phyloP scores from a whole-genome alignment of 2,113 vertebrate species.

The Coryphaenoides rupestris region DNA sequence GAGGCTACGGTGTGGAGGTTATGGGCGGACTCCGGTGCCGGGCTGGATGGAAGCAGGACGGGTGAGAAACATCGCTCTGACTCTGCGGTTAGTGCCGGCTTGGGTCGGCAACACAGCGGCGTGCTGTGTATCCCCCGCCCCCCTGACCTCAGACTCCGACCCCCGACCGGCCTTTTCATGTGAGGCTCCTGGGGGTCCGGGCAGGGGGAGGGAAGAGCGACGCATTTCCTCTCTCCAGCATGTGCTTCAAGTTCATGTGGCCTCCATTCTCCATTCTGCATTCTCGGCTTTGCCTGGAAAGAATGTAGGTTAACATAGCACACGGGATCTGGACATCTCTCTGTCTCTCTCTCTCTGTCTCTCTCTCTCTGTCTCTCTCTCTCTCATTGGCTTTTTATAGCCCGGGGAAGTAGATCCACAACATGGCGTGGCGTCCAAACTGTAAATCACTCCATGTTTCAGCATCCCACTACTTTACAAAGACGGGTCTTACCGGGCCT shows the following conservation, averaged over 20 bases:
- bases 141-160: conserved; percentile 20
- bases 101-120: conserved; percentile 17
- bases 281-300: conserved; percentile 51
- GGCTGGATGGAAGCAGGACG: conserved; percentile 20
- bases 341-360: conserved; percentile 2
- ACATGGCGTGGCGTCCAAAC: conserved; percentile 53
- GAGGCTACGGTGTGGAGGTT: not conserved
- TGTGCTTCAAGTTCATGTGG: conserved; percentile 57
- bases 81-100: conserved; percentile 10
- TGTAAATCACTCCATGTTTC: conserved; percentile 66
- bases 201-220: conserved; percentile 16
- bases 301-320: conserved; percentile 68
- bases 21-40: no score
- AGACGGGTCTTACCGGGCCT: conserved; percentile 35
- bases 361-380: no score
- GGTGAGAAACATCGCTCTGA: conserved; percentile 1
- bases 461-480: conserved; percentile 48
- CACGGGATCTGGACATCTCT: conserved; percentile 57
- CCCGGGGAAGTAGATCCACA: conserved; percentile 48
- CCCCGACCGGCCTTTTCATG: conserved; percentile 49
- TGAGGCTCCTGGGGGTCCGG: conserved; percentile 44
- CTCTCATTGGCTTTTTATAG: conserved; percentile 61
- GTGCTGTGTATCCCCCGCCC: conserved; percentile 35
- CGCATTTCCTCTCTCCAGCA: conserved; percentile 42
- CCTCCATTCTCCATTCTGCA: no score